Conservation (phyloP, 2,797 vertebrate species). For the Coluber constrictor region DNA sequence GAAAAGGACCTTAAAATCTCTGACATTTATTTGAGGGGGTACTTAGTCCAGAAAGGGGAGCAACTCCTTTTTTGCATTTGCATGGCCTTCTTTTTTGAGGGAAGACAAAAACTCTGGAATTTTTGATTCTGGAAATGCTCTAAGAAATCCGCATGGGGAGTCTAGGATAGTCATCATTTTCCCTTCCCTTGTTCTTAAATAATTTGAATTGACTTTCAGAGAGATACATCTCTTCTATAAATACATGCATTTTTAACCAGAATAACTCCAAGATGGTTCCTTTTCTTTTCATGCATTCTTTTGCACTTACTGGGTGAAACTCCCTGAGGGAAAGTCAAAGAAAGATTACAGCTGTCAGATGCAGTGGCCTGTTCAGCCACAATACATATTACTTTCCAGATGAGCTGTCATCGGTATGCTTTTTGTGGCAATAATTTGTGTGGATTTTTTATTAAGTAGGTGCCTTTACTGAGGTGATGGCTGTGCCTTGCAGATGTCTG, state of each 20-base stretch:
- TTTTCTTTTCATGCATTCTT: neutral
- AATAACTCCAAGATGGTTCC: accelerated
- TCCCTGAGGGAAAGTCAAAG: neutral
- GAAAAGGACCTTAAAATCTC: neutral
- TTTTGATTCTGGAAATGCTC: neutral
- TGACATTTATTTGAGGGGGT: neutral
- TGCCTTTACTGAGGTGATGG: constrained; percentile 3
- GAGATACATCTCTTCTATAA: neutral
- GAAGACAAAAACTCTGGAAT: neutral
- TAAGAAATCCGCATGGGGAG: neutral
- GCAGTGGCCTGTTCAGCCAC: accelerated
- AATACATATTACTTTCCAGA: neutral
- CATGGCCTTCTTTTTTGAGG: neutral
- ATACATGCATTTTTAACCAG: neutral
- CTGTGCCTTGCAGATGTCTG: constrained; percentile 2
- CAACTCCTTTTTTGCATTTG: neutral
- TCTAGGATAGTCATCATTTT: neutral
- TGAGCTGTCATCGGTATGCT: constrained; percentile 1
- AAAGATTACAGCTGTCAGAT: neutral
- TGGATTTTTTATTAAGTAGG: constrained; percentile 6
- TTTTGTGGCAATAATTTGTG: neutral
- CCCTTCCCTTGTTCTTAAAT: accelerated
- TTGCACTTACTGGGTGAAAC: neutral
- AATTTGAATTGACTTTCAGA: neutral
- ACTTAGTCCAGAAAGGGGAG: neutral